Base-by-base conservation (phyloP, 2,113 vertebrate species). In the Eonycteris spelaea region DNA sequence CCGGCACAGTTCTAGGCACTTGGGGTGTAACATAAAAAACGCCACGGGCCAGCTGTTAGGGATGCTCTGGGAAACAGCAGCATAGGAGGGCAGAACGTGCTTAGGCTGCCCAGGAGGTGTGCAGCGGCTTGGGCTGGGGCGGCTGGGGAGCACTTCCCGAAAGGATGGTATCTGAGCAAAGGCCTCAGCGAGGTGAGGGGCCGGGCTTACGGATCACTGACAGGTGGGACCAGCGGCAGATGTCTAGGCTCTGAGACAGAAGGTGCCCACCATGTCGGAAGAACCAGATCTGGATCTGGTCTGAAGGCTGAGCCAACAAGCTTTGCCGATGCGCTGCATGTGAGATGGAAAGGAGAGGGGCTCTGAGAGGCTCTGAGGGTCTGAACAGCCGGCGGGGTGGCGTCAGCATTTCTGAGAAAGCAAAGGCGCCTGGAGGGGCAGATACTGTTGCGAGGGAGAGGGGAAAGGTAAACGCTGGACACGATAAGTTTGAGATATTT, bases 401-500 rank as follows among this genome's bases (percentile, higher is more conserved):
- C 74, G 74, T 48, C 74, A 88, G 68, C 0, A 61, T 70, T 74
- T 84, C 35, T 57, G 65, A 92, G 40, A 83, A 9, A 21, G 48
- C 63, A 55, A 73, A 90, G 38, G 30, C 68, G 92, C 10, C n/a
- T 63, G 73, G 26, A 68, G 53, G 11, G 88, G 33, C 67, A 77
- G 57, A 75, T 65, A 61, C 18, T 89, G 12, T n/a, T 83, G 30
- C 22, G 53, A 45, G 33, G 70, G 89, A 94, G 74, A 59, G 67
- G 59, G 38, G 21, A 91, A 73, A 67, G 75, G 88, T 88, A 87
- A 93, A 86, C 87, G 80, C 48, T 67, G n/a, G 75, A 65, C 38
- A 67, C 48, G 18, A n/a, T 80, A 74, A 55, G 9, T 88, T 53
- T 93, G 80, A 94, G 89, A 86, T 65, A 12, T 85, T 94, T 95